Conservation (phyloP, 2,797 vertebrate genomes). For the Sciurus carolinensis region DNA sequence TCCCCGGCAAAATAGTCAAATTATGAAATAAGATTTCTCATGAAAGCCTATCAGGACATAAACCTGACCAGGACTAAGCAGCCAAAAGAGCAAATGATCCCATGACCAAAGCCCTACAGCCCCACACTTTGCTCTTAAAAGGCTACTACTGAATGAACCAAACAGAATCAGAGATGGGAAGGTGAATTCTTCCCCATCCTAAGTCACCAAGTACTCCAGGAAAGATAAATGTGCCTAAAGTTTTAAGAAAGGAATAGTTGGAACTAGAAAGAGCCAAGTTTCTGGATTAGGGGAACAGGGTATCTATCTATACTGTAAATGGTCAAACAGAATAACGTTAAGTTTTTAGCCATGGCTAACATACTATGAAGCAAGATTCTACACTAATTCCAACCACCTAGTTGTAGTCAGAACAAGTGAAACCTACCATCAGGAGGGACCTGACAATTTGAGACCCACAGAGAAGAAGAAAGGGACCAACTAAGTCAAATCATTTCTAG, state of each 20-base stretch:
- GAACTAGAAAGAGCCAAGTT: neutral
- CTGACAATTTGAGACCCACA: neutral
- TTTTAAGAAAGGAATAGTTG: neutral
- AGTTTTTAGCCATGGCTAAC: neutral
- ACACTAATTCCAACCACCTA: neutral
- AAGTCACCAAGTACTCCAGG: neutral
- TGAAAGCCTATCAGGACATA: neutral
- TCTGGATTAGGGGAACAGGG: neutral
- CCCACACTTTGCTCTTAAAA: neutral
- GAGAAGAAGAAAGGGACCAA: neutral
- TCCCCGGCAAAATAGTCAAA: neutral
- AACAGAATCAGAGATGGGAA: neutral
- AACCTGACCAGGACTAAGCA: neutral
- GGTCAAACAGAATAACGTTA: neutral
- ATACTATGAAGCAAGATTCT: neutral
- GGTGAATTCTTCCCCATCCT: neutral
- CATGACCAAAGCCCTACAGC: neutral
- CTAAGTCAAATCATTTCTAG: neutral
- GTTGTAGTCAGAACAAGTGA: neutral
- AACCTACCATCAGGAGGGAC: neutral
- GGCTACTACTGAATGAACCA: constrained; percentile 4
- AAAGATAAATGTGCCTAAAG: neutral
- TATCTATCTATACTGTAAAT: neutral
- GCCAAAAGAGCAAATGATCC: neutral
- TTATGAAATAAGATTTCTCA: constrained; percentile 28